Evolutionary conservation across 64 coral and sea anemone species (phyloP), one percentile per base, ranked within the genome.

Genomic region (Stylophora pistillata): DNA sequence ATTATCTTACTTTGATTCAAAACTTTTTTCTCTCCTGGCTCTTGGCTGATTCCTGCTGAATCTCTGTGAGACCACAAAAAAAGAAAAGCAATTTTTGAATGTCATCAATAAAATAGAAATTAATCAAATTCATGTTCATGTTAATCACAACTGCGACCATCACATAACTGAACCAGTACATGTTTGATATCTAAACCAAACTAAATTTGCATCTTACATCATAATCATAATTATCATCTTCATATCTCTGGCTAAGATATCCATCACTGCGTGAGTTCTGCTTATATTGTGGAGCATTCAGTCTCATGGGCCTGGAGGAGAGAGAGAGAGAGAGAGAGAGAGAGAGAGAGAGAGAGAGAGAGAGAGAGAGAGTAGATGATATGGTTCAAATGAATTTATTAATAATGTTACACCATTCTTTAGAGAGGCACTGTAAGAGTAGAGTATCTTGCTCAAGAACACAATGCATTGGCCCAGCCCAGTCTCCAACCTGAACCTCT

Each of bases 181-280:
- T 18, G 13, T 12, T 18, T 60, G 58, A 60, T 2, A 18, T 60
- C 13, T 60, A 60, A 60, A 17, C 17, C 23, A 16, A 4, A 64
- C 5, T 18, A 64, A 21, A 9, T 16, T 64, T 23, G 21, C 18
- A n/a, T 69, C 80, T 84, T 52, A 85, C 90, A 70, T 85, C 78
- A 62, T 89, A 89, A 71, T 95, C 95, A 74, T 91, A 53, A n/a
- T n/a, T n/a, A 13, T 92, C 87, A 93, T 96, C 91, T 81, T 93
- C 60, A 53, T 77, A 57, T 76, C 82, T 74, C 1, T 87, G 88
- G 55, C 78, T 93, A 25, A 97, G 78, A 86, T 90, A 97, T 30
- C 95, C 95, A 93, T 97, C 95, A 93, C 95, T 97, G 86, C 77
- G 93, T 30, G 95, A 97, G 33, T 75, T 87, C 65, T 86, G 74